Conservation (phyloP, 2,888 invertebrate genomes). For the Caenorhabditis wallacei region DNA sequence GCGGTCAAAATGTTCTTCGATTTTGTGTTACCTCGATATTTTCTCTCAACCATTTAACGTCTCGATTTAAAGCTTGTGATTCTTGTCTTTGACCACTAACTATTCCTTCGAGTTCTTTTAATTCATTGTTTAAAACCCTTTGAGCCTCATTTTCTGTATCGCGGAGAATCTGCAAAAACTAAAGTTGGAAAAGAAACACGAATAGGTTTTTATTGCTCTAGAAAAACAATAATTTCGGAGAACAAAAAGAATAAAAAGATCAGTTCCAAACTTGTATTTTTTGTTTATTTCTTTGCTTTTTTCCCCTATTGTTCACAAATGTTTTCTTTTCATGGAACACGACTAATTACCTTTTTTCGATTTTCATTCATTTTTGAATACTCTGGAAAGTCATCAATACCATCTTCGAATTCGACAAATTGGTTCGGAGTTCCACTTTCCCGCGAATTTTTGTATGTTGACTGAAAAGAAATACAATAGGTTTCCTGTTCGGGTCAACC, state of each 20-base stretch:
- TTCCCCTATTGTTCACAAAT: too few species aligned
- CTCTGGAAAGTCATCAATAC: constrained; percentile 33
- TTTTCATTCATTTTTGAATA: constrained; percentile 44
- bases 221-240: constrained; percentile 1
- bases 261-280: constrained; percentile 21
- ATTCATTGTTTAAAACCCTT: constrained; percentile 23
- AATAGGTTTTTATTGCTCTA: constrained; percentile 1
- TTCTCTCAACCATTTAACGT: constrained; percentile 53
- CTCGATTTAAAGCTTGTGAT: constrained; percentile 31
- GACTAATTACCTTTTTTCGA: constrained; percentile 45
- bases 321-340: background rate
- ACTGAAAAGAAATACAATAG: constrained; percentile 15
- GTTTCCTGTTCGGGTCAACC: background rate
- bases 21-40: constrained; percentile 50
- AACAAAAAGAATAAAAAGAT: too few species aligned
- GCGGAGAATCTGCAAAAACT: constrained; percentile 36
- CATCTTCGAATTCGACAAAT: constrained; percentile 38
- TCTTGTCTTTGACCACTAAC: constrained; percentile 61
- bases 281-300: background rate
- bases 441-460: constrained; percentile 19
- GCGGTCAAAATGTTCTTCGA: constrained; percentile 47
- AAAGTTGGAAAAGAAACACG: background rate
- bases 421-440: constrained; percentile 9
- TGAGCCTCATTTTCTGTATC: constrained; percentile 50
- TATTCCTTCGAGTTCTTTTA: constrained; percentile 35